A percentile compares a stretch with the other conserved stretches of the same genome.
Evolutionary conservation across 2,113 vertebrate species (phyloP).

Genomic region (Centropus bengalensis): DNA sequence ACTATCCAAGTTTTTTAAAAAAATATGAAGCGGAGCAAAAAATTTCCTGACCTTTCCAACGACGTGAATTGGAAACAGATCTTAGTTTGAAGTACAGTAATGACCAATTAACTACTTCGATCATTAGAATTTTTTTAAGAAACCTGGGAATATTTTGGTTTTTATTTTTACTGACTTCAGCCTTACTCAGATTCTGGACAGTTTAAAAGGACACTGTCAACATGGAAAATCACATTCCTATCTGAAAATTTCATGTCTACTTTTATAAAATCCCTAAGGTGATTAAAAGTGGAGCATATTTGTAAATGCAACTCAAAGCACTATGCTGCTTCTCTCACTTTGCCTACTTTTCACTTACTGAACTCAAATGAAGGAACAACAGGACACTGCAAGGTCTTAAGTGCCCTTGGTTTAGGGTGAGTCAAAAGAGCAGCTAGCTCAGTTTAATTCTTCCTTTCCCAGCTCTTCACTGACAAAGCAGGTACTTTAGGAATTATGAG

Average conservation of each 20-base stretch:
- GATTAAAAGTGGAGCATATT: neutral
- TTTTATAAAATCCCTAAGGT: neutral
- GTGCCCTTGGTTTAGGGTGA: neutral
- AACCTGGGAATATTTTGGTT: neutral
- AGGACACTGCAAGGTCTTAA: neutral
- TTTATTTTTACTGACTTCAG: neutral
- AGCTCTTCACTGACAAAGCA: neutral
- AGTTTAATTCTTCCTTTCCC: neutral
- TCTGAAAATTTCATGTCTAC: neutral
- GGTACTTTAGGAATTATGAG: neutral
- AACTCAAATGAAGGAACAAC: neutral
- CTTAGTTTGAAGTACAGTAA: neutral
- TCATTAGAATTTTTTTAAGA: neutral
- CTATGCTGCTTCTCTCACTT: neutral
- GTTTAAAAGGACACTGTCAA: neutral
- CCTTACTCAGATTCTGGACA: neutral
- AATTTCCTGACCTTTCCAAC: neutral
- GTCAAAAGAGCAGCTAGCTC: neutral
- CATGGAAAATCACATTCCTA: neutral
- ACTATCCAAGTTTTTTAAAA: neutral
- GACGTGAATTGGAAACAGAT: neutral
- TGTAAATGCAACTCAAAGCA: neutral
- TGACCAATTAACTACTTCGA: neutral
- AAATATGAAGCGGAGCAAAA: neutral
- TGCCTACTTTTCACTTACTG: neutral